Base-by-base conservation (phyloP, 2,113 vertebrate genomes). In the Mungos mungo region DNA sequence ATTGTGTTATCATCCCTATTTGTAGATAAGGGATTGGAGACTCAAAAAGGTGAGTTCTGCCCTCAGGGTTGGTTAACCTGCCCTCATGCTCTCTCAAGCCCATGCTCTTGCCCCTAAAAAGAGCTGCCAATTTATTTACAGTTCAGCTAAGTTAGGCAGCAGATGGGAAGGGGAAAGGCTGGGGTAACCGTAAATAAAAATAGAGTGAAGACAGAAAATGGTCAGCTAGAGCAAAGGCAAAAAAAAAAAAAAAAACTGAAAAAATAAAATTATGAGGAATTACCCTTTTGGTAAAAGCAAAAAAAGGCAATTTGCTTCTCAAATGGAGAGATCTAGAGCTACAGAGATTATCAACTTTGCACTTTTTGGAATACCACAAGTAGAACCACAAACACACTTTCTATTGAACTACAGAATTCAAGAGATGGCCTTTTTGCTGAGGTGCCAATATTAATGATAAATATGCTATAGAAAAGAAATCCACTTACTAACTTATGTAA, bases 381-480 rank as follows among this genome's bases (percentile, higher is more conserved):
- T 77, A 77, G 4, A 85, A 35, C 33, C 41, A 60, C 54, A 89
- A 85, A 74, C n/a, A 79, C 19, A 84, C 41, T 57, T 97, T 88
- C 85, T 88, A 16, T 8, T 87, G 25, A 88, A 41, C 50, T 38
- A 57, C 50, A n/a, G 21, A 94, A 88, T 85, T 69, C 65, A 84
- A 66, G 63, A 94, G 76, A 69, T 54, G 19, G 11, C 72, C 63
- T 81, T 94, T 54, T 71, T 63, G 41, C 45, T 88, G 77, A 90
- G 54, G 63, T 80, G 31, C 27, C 83, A 54, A 82, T 31, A 66
- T 63, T 89, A 89, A 79, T 93, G 84, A 93, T n/a, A 60, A 95
- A 95, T 92, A 90, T n/a, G 31, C 50, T 47, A 69, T 27, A 66
- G n/a, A 60, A 72, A 86, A 87, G 52, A 82, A 81, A n/a, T 13